Conservation (phyloP, 1,140 invertebrate species). For the Leptoteleia sp. region DNA sequence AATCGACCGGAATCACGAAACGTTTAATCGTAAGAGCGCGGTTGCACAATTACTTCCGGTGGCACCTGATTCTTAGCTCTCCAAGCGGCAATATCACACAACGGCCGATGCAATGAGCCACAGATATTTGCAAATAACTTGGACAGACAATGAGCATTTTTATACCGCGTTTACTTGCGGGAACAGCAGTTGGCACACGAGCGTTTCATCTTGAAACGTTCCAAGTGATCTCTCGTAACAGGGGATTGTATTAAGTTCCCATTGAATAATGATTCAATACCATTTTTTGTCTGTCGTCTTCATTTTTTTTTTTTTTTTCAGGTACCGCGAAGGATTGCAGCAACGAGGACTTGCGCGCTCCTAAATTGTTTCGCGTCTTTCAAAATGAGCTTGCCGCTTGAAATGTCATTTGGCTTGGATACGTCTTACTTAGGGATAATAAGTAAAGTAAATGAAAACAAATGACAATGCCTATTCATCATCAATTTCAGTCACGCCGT, state of each 20-base stretch:
- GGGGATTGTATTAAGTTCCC: conserved; percentile 44
- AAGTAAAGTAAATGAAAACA: too few relatives aligned
- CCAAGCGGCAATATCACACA: conserved; percentile 43
- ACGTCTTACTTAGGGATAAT: too few relatives aligned
- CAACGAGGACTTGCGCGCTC: too few relatives aligned
- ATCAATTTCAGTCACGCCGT: too few relatives aligned
- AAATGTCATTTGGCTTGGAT: too few relatives aligned
- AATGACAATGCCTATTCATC: too few relatives aligned
- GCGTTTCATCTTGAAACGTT: conserved; percentile 22
- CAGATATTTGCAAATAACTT: conserved; percentile 44
- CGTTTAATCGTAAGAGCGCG: conserved; percentile 42
- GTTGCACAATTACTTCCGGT: conserved; percentile 53
- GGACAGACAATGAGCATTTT: conserved; percentile 52
- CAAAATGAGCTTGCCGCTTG: conserved; percentile 18
- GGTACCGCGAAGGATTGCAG: too few relatives aligned
- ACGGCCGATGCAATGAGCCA: conserved; percentile 41
- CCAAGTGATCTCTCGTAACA: conserved; percentile 30
- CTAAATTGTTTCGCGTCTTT: not conserved
- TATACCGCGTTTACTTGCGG: conserved; percentile 32
- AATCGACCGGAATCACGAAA: conserved; percentile 61
- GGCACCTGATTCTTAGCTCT: conserved; percentile 45
- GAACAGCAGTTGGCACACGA: conserved; percentile 20
- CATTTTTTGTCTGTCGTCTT: conserved; percentile 38
- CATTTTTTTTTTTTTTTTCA: conserved; percentile 22
- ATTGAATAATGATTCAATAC: conserved; percentile 45